These are phyloP conservation scores for Vireo griseus DNA, from an alignment of 2,797 vertebrate genomes.

Conservation along the genomic window DNA sequence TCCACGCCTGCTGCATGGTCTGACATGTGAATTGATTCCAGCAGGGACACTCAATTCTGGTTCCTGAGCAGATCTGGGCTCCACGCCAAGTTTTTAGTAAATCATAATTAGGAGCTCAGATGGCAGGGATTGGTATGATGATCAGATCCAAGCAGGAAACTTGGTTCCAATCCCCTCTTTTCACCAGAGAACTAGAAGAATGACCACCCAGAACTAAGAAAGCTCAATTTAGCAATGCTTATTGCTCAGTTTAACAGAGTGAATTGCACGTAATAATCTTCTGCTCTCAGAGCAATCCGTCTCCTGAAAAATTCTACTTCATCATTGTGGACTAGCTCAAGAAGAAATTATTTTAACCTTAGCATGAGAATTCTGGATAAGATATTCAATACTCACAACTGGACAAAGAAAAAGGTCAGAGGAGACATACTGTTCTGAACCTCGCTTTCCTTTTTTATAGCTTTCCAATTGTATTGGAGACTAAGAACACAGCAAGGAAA, in stretches of 20 bases:
- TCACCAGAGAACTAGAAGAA: not conserved
- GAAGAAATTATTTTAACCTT: slow-evolving; percentile 27
- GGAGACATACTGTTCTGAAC: not conserved
- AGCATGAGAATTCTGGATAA: not conserved
- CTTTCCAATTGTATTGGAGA: not conserved
- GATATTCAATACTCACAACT: not conserved
- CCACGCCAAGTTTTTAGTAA: slow-evolving; percentile 19
- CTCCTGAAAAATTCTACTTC: slow-evolving; percentile 37
- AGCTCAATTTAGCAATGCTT: slow-evolving; percentile 4
- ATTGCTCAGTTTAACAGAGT: slow-evolving; percentile 29
- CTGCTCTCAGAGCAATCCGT: not conserved
- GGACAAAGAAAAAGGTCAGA: not conserved
- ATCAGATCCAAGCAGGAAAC: slow-evolving; percentile 7
- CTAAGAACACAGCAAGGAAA: not conserved
- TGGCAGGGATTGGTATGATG: not conserved
- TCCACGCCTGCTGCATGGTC: not conserved
- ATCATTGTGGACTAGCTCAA: slow-evolving; percentile 3
- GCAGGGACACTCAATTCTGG: not conserved
- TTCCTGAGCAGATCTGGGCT: slow-evolving; percentile 16
- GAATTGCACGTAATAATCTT: slow-evolving; percentile 40
- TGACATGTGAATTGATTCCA: not conserved
- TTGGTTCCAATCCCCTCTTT: not conserved
- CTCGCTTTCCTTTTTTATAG: not conserved
- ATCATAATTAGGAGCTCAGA: slow-evolving; percentile 26
- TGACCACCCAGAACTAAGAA: slow-evolving; percentile 37